Evolutionary conservation across 2,888 invertebrate genomes (phyloP).

Genomic region (Drosophila kanekoi): DNA sequence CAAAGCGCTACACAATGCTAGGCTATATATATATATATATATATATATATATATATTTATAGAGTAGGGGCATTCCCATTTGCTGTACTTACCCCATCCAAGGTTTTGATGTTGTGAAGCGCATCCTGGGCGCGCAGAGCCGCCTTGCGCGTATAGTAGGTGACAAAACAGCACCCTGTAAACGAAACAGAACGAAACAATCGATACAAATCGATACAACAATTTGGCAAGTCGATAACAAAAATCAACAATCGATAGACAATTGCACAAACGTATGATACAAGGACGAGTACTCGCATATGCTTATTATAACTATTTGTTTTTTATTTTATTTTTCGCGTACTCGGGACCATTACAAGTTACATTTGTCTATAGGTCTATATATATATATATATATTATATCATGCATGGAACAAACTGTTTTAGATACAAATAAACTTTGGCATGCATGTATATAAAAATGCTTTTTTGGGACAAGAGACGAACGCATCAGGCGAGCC

Average conservation of each 20-base stretch:
- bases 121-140: constrained; percentile 99
- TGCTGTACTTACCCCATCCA: constrained; percentile 95
- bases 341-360: constrained; percentile 6
- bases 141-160: constrained; percentile 98
- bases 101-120: constrained; percentile 98
- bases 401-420: constrained; percentile 52
- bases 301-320: constrained; percentile 11
- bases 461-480: constrained; percentile 41
- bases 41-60: constrained; percentile 7
- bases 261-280: constrained; percentile 65
- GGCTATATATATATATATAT: constrained; percentile 10
- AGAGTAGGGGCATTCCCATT: constrained; percentile 4
- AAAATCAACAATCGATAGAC: constrained; percentile 59
- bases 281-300: constrained; percentile 53
- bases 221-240: constrained; percentile 56
- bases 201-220: constrained; percentile 71
- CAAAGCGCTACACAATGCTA: constrained; percentile 56
- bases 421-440: constrained; percentile 3
- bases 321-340: background rate
- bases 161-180: constrained; percentile 99
- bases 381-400: constrained; percentile 7
- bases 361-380: constrained; percentile 12
- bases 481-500: constrained; percentile 62
- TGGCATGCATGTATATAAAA: constrained; percentile 29
- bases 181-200: constrained; percentile 86